Percentiles rank a stretch among this genome's conserved stretches.
Evolutionary conservation across 2,797 vertebrate genomes (phyloP).

Genomic region (Chaunax sp.): DNA sequence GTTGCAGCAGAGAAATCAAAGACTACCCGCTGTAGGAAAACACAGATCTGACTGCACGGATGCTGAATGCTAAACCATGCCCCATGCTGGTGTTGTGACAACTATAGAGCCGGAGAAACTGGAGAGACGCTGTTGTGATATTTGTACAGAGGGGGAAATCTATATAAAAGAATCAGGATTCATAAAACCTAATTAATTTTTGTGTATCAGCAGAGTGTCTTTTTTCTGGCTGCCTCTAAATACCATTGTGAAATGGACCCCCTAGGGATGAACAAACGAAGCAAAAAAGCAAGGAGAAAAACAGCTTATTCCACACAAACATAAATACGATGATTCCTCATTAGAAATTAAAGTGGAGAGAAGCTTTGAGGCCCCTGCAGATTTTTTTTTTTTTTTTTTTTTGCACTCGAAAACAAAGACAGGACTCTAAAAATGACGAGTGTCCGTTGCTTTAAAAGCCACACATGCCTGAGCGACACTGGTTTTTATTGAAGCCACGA

Average conservation of each 20-base stretch:
- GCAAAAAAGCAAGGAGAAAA: constrained; percentile 49
- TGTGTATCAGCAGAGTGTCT: constrained; percentile 30
- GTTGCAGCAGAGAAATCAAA: constrained; percentile 55
- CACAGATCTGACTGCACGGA: constrained; percentile 44
- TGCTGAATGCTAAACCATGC: constrained; percentile 26
- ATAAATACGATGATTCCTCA: constrained; percentile 50
- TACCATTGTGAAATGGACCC: constrained; percentile 55
- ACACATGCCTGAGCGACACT: not conserved
- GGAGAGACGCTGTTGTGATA: constrained; percentile 8
- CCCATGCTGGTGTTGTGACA: constrained; percentile 44
- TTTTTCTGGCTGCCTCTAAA: constrained; percentile 44
- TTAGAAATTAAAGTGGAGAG: constrained; percentile 48
- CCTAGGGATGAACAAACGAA: constrained; percentile 53
- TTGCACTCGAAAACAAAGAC: constrained; percentile 30
- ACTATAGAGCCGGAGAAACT: no score
- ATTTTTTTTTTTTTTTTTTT: constrained; percentile 13
- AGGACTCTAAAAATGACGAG: constrained; percentile 10
- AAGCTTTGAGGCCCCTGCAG: constrained; percentile 31
- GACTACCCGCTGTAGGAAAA: constrained; percentile 38
- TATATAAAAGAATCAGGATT: constrained; percentile 51
- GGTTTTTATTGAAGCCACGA: constrained; percentile 43
- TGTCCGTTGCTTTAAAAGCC: not conserved
- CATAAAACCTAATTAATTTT: constrained; percentile 53
- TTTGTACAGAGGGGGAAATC: constrained; percentile 21
- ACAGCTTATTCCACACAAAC: constrained; percentile 62